These are phyloP conservation scores for Rhinoderma darwinii DNA, from an alignment of 2,113 vertebrate species.

Conservation along the genomic window DNA sequence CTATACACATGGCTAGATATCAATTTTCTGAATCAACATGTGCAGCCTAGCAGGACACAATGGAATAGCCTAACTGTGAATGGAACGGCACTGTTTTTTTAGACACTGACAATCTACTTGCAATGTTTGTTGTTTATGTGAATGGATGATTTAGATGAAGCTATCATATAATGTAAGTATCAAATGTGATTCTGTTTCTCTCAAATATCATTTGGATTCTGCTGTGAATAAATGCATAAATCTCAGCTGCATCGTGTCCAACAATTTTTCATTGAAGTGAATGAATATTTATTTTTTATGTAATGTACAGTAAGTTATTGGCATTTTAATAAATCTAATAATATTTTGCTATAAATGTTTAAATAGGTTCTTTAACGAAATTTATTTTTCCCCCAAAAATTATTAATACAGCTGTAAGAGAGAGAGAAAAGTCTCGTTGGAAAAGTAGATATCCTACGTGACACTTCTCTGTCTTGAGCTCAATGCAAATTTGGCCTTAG, in stretches of 20 bases:
- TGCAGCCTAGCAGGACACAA: background rate
- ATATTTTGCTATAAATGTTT: background rate
- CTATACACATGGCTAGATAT: constrained; percentile 1
- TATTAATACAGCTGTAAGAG: background rate
- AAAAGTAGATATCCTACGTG: background rate
- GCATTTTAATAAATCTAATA: background rate
- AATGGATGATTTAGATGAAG: background rate
- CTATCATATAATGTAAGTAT: background rate
- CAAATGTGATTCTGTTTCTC: background rate
- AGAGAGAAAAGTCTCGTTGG: too few relatives aligned
- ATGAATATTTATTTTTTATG: background rate
- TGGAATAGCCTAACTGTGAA: constrained; percentile 5
- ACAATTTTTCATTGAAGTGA: background rate
- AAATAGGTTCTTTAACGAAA: background rate
- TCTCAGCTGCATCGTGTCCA: background rate
- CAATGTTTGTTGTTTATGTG: background rate
- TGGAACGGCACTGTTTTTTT: background rate
- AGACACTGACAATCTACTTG: background rate
- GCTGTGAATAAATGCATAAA: background rate
- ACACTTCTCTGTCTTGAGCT: background rate
- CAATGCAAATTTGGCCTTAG: background rate
- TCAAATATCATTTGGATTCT: background rate
- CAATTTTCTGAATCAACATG: background rate
- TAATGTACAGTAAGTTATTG: background rate
- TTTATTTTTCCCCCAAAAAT: background rate